phyloP scores from a whole-genome alignment of 2,888 invertebrate genomes.

The Cheilosia vulpina region DNA sequence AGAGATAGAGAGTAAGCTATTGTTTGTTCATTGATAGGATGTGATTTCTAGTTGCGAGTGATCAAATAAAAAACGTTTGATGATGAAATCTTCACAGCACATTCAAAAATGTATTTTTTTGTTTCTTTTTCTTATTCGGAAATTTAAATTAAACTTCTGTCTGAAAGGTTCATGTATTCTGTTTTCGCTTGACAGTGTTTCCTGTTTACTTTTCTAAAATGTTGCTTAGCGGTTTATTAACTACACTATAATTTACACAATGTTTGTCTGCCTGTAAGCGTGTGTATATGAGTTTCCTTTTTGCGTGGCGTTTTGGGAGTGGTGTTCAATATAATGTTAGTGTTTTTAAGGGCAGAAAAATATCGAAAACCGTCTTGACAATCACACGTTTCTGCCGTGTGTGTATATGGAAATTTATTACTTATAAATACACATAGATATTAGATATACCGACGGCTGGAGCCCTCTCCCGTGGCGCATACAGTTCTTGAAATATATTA shows the following conservation, averaged over 20 bases:
- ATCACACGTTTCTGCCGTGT: slow-evolving; percentile 6
- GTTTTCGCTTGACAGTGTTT: slow-evolving; percentile 46
- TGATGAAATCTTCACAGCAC: slow-evolving; percentile 72
- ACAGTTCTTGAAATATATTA: slow-evolving; percentile 25
- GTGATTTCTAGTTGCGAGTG: slow-evolving; percentile 35
- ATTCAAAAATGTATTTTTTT: slow-evolving; percentile 42
- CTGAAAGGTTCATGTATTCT: slow-evolving; percentile 42
- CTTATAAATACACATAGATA: slow-evolving; percentile 62
- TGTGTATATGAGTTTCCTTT: slow-evolving; percentile 37
- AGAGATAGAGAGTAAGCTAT: slow-evolving; percentile 35
- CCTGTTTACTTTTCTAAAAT: slow-evolving; percentile 46
- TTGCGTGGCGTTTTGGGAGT: background rate
- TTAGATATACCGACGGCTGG: slow-evolving; percentile 47
- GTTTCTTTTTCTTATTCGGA: slow-evolving; percentile 6
- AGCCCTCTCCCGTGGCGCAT: slow-evolving; percentile 49
- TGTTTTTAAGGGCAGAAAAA: slow-evolving; percentile 47
- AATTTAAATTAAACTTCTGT: slow-evolving; percentile 31
- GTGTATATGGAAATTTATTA: slow-evolving; percentile 39
- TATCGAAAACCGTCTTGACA: slow-evolving; percentile 57
- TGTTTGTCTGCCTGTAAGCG: slow-evolving; percentile 27
- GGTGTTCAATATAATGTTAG: background rate
- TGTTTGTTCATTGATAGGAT: slow-evolving; percentile 59
- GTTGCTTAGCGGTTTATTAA: slow-evolving; percentile 43
- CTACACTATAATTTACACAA: slow-evolving; percentile 51
- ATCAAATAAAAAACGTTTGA: slow-evolving; percentile 32